Conservation (phyloP, 2,888 invertebrate species). For the Morpho helenor region DNA sequence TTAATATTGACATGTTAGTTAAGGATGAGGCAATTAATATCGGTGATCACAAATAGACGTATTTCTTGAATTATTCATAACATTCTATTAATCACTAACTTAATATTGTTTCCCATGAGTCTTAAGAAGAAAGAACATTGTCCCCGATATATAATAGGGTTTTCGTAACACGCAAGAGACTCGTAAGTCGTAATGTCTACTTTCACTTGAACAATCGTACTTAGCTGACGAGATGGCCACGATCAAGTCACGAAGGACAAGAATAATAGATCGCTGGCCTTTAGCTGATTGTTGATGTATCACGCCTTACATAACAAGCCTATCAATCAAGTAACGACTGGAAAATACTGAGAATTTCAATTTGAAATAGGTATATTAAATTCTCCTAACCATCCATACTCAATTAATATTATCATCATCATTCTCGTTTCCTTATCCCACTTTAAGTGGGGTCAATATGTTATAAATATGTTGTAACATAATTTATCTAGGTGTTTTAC, state of each 20-base stretch:
- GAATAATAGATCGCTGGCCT: slow-evolving; percentile 23
- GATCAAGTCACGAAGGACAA: slow-evolving; percentile 56
- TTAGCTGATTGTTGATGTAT: slow-evolving; percentile 16
- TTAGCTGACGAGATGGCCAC: slow-evolving; percentile 44
- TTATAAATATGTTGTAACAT: too few relatives aligned
- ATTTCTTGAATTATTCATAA: background rate
- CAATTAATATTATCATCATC: too few relatives aligned
- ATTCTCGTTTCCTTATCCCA: too few relatives aligned
- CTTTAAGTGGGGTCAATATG: too few relatives aligned
- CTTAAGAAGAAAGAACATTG: slow-evolving; percentile 30
- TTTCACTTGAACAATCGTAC: slow-evolving; percentile 69
- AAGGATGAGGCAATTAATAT: too few relatives aligned
- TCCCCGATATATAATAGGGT: slow-evolving; percentile 39
- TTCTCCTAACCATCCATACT: too few relatives aligned
- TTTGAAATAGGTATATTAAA: too few relatives aligned
- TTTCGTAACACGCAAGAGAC: slow-evolving; percentile 62
- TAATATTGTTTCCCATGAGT: slow-evolving; percentile 19
- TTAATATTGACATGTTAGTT: too few relatives aligned
- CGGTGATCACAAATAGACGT: background rate
- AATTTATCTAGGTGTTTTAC: too few relatives aligned
- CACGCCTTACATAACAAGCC: slow-evolving; percentile 11
- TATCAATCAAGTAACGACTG: background rate
- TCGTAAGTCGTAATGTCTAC: slow-evolving; percentile 61
- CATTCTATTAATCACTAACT: background rate
- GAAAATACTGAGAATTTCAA: background rate